Conservation (phyloP, 2,113 vertebrate species). For the Euleptes europaea region DNA sequence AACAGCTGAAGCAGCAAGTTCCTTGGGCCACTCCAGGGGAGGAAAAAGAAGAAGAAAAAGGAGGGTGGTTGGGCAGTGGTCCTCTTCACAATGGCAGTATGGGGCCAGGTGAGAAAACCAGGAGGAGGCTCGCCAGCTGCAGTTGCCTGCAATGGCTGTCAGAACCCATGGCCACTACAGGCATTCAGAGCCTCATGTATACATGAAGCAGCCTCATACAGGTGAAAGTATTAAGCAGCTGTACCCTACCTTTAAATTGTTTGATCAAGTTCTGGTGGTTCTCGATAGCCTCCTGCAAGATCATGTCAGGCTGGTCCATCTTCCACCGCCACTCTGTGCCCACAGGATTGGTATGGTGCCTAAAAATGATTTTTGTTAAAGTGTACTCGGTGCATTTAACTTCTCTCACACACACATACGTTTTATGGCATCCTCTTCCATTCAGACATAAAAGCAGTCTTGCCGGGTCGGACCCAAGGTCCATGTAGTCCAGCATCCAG, state of each 20-base stretch:
- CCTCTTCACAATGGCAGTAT: too few species aligned
- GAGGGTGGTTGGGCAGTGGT: not conserved
- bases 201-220: not conserved
- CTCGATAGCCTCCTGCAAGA: slow-evolving; percentile 86
- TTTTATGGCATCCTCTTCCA: not conserved
- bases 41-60: not conserved
- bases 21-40: not conserved
- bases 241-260: slow-evolving; percentile 89
- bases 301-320: slow-evolving; percentile 91
- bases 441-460: too few species aligned
- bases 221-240: not conserved
- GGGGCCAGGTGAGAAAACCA: too few species aligned
- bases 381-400: not conserved
- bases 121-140: not conserved
- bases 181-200: not conserved
- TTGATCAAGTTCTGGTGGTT: slow-evolving; percentile 91
- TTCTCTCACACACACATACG: not conserved
- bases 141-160: not conserved
- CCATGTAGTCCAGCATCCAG: too few species aligned
- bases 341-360: slow-evolving; percentile 95
- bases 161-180: not conserved
- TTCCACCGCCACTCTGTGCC: slow-evolving; percentile 97
- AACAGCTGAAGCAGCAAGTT: not conserved
- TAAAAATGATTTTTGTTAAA: slow-evolving; percentile 52
- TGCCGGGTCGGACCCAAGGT: too few species aligned